These are phyloP conservation scores for Lasioglossum oenotherae DNA, from an alignment of 2,888 invertebrate genomes.

Conservation along the genomic window DNA sequence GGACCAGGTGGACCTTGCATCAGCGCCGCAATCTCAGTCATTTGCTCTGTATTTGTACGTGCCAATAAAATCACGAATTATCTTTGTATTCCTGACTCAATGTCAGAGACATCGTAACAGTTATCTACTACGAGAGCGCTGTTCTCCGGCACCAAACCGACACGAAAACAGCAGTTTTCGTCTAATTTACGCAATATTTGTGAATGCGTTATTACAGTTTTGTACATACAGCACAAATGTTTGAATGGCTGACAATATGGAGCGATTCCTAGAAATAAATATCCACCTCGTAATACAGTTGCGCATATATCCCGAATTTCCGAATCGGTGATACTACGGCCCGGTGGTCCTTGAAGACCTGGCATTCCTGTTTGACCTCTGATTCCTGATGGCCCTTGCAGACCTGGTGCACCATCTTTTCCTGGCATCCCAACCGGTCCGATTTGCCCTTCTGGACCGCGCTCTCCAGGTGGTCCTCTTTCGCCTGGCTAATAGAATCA, in stretches of 20 bases:
- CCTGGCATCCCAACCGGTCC: conserved; percentile 87
- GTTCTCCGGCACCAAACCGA: background rate
- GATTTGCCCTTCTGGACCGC: conserved; percentile 86
- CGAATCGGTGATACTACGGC: conserved; percentile 88
- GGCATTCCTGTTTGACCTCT: conserved; percentile 87
- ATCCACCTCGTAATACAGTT: conserved; percentile 90
- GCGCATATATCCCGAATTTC: conserved; percentile 93
- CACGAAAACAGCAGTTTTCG: background rate
- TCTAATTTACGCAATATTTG: background rate
- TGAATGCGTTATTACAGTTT: background rate
- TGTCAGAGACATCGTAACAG: background rate
- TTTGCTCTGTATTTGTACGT: conserved; percentile 87
- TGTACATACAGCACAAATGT: background rate
- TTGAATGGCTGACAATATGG: background rate
- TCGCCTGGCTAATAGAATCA: conserved; percentile 85
- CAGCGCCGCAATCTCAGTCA: conserved; percentile 89
- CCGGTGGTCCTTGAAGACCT: conserved; percentile 87
- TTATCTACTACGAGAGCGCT: background rate
- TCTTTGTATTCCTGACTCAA: conserved; percentile 15
- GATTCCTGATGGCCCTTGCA: conserved; percentile 86
- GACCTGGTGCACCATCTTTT: conserved; percentile 86
- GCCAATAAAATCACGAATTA: conserved; percentile 53
- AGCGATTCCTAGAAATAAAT: conserved; percentile 1
- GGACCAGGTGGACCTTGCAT: conserved; percentile 89
- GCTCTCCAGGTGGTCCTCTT: conserved; percentile 86